Conservation (phyloP, 2,888 invertebrate species). For the Dione juno region DNA sequence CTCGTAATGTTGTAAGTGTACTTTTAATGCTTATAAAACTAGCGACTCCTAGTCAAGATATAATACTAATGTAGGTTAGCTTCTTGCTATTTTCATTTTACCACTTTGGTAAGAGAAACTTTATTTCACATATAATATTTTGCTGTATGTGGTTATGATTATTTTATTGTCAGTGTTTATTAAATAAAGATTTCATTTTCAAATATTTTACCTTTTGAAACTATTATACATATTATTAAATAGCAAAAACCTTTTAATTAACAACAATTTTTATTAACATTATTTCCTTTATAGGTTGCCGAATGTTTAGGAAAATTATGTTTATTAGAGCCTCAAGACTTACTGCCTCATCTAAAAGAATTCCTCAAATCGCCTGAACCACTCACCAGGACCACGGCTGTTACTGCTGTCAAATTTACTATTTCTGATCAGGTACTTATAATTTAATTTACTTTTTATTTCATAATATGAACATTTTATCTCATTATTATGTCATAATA, state of each 20-base stretch:
- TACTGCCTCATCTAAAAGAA: conserved; percentile 94
- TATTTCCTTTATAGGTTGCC: conserved; percentile 84
- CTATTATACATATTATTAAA: too few relatives aligned
- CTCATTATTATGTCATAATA: too few relatives aligned
- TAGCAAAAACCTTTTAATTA: too few relatives aligned
- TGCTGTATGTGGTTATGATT: too few relatives aligned
- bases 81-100: too few relatives aligned
- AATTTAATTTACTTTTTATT: background rate
- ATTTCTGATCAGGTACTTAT: conserved; percentile 94
- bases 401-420: conserved; percentile 99
- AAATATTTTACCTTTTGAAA: too few relatives aligned
- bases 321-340: conserved; percentile 93
- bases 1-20: conserved; percentile 93
- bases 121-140: too few relatives aligned
- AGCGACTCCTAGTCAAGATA: background rate
- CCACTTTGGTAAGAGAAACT: too few relatives aligned
- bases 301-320: conserved; percentile 99
- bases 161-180: too few relatives aligned
- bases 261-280: background rate
- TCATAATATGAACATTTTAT: too few relatives aligned
- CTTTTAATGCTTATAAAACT: background rate
- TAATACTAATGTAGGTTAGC: too few relatives aligned
- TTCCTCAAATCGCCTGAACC: conserved; percentile 91
- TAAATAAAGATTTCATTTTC: too few relatives aligned
- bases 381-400: conserved; percentile 96